Conservation (phyloP, 1,140 invertebrate genomes). For the Anoplolepis gracilipes region DNA sequence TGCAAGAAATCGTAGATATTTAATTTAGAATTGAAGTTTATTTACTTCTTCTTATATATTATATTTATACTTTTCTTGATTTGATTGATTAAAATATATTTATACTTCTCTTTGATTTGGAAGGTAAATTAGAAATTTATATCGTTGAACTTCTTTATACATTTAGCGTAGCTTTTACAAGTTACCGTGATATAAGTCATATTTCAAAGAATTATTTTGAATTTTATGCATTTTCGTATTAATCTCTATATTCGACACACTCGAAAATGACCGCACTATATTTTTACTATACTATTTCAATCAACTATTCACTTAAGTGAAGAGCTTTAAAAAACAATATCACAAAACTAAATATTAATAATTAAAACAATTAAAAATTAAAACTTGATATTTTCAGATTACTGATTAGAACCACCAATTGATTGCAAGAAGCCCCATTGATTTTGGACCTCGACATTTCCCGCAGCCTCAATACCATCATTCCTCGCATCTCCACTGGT, state of each 20-base stretch:
- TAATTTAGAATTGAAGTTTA: not conserved
- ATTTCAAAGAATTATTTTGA: constrained; percentile 17
- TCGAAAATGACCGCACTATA: no score
- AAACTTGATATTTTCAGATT: constrained; percentile 10
- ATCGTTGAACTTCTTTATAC: constrained; percentile 16
- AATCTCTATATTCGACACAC: not conserved
- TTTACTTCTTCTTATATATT: no score
- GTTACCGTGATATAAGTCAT: not conserved
- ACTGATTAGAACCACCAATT: not conserved
- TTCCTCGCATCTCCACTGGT: not conserved
- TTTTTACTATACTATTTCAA: not conserved
- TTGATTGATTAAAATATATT: no score
- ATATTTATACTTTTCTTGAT: constrained; percentile 11
- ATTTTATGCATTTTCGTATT: not conserved
- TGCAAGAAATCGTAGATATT: constrained; percentile 18
- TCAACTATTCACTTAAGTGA: no score
- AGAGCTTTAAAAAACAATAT: not conserved
- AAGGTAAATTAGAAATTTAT: constrained; percentile 25
- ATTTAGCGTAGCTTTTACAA: not conserved
- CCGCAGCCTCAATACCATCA: not conserved
- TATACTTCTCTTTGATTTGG: constrained; percentile 7
- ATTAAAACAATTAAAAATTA: constrained; percentile 22
- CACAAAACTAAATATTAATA: not conserved
- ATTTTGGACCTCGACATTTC: constrained; percentile 11
- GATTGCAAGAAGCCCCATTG: constrained; percentile 14